Evolutionary conservation across 30 jellyfish, hydroid and myxozoan species (phyloP).

Genomic region (Aurelia aurita complex sp. Pacific): DNA sequence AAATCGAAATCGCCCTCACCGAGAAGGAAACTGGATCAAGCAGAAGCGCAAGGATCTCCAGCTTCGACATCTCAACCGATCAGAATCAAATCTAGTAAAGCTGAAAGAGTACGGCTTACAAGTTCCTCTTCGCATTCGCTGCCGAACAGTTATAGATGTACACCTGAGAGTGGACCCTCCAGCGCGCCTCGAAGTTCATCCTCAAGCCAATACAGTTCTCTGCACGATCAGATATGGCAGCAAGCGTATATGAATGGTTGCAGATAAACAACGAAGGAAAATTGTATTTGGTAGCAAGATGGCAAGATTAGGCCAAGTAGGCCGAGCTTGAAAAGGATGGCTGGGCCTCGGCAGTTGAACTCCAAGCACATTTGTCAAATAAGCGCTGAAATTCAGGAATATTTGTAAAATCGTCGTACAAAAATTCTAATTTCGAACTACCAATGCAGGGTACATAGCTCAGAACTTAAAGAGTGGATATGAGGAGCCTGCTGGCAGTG

Average conservation of each 20-base stretch:
- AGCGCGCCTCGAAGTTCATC: slow-evolving; percentile 47
- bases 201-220: slow-evolving; percentile 49
- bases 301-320: neutral
- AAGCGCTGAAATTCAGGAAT: no score
- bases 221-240: slow-evolving; percentile 64
- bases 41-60: slow-evolving; percentile 30
- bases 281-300: no score
- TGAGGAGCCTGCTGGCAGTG: no score
- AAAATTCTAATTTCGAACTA: no score
- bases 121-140: slow-evolving; percentile 42
- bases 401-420: no score
- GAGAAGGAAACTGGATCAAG: neutral
- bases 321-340: neutral
- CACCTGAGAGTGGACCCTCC: slow-evolving; percentile 53
- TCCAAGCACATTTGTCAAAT: no score
- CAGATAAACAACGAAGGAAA: slow-evolving; percentile 6
- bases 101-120: neutral
- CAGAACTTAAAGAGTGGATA: no score
- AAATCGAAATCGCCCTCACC: slow-evolving; percentile 7
- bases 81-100: slow-evolving; percentile 28
- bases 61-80: slow-evolving; percentile 65
- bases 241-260: slow-evolving; percentile 68
- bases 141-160: slow-evolving; percentile 46
- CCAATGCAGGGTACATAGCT: no score
- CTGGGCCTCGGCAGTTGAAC: no score